Percentiles rank a stretch among this genome's conserved stretches.
These are phyloP conservation scores for Ursus arctos DNA, from an alignment of 2,113 vertebrate species.

Conservation along the genomic window DNA sequence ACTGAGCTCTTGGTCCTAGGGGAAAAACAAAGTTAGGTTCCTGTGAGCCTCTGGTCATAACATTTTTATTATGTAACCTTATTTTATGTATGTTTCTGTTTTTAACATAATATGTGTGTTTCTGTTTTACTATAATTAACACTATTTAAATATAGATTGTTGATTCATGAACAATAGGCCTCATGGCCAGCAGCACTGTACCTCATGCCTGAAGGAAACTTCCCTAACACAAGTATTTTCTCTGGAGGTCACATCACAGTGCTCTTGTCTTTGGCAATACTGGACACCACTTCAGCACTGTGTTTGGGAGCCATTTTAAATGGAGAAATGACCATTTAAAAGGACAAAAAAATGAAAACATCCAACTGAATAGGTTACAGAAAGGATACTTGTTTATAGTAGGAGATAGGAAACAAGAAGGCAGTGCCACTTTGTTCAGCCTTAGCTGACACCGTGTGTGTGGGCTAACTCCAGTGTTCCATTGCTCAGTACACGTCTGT, in stretches of 20 bases:
- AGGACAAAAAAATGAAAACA: background rate
- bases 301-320: background rate
- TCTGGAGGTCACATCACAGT: background rate
- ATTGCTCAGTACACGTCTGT: background rate
- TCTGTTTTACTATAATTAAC: background rate
- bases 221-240: background rate
- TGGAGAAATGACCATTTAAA: background rate
- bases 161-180: background rate
- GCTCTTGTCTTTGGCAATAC: background rate
- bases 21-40: background rate
- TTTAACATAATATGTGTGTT: background rate
- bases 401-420: background rate
- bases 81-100: background rate
- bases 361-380: background rate
- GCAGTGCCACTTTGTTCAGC: background rate
- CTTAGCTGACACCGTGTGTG: background rate
- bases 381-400: background rate
- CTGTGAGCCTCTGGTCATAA: background rate
- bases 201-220: background rate
- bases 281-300: background rate
- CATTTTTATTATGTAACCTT: background rate
- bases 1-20: background rate
- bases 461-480: background rate
- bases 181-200: background rate
- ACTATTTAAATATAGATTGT: background rate